Evolutionary conservation across 2,888 invertebrate genomes (phyloP).

Genomic region (Aleiodes testaceus): DNA sequence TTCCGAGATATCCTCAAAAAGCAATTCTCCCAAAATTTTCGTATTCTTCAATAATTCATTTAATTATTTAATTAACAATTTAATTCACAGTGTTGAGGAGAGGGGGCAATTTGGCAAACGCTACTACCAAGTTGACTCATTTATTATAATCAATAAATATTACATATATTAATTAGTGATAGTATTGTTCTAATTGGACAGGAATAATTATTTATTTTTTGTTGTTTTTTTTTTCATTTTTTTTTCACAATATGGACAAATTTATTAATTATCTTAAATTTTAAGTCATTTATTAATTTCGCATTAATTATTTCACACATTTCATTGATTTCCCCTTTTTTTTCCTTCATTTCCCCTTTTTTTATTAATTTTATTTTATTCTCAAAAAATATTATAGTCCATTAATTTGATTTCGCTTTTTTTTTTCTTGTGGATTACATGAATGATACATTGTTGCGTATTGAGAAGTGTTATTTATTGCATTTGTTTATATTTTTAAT

Average conservation of each 20-base stretch:
- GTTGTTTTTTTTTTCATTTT: constrained; percentile 47
- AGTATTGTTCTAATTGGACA: constrained; percentile 72
- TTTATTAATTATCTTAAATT: constrained; percentile 45
- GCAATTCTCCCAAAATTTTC: neutral
- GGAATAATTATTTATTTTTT: constrained; percentile 58
- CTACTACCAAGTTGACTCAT: constrained; percentile 55
- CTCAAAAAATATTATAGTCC: constrained; percentile 52
- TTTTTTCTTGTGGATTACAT: constrained; percentile 18
- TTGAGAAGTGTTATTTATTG: constrained; percentile 26
- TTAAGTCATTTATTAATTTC: constrained; percentile 53
- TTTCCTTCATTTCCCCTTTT: too few relatives aligned
- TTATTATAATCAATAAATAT: constrained; percentile 67
- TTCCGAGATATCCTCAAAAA: neutral
- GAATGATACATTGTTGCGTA: constrained; percentile 24
- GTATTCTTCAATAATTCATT: neutral
- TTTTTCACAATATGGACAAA: constrained; percentile 59
- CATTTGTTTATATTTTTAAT: constrained; percentile 30
- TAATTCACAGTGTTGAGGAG: too few relatives aligned
- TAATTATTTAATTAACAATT: neutral
- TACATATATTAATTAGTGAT: constrained; percentile 65
- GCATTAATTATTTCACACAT: constrained; percentile 42
- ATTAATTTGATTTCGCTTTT: constrained; percentile 51
- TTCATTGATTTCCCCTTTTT: constrained; percentile 46
- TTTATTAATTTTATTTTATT: constrained; percentile 37
- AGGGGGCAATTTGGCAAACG: constrained; percentile 50